Conservation (phyloP, 2,797 vertebrate species). For the Myotis planiceps region DNA sequence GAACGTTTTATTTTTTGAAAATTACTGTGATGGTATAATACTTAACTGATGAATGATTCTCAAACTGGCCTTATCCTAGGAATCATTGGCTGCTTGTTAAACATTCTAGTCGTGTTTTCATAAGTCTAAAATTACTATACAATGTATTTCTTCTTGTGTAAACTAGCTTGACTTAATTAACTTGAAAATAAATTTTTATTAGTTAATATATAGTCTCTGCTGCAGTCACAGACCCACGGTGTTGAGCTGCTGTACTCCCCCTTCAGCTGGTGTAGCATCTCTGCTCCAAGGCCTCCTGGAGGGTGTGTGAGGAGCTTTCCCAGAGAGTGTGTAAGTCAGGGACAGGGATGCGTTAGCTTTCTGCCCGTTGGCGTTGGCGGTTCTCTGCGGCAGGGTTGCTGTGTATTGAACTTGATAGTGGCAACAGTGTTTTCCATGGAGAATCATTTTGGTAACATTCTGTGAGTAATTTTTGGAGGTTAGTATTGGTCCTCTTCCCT, state of each 20-base stretch:
- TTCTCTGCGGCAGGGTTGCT: background rate
- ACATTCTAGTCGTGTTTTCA: background rate
- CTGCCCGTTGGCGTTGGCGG: fast-evolving
- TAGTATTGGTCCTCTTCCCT: background rate
- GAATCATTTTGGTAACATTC: background rate
- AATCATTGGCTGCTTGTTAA: background rate
- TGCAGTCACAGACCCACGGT: background rate
- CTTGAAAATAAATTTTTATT: background rate
- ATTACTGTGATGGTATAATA: background rate
- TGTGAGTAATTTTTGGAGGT: background rate
- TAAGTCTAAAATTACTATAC: background rate
- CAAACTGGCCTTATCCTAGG: background rate
- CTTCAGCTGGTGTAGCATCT: fast-evolving
- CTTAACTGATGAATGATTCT: background rate
- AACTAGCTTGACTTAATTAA: background rate
- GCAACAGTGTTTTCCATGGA: background rate
- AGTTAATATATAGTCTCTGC: background rate
- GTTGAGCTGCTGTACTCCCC: too few relatives aligned
- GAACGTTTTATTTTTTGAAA: background rate
- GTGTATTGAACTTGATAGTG: background rate
- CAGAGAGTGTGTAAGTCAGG: background rate
- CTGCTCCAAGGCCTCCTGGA: background rate
- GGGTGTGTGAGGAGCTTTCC: background rate
- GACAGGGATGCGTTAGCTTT: background rate
- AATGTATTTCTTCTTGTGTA: background rate